Percentiles rank a stretch among this genome's conserved stretches.
phyloP scores from a whole-genome alignment of 1,140 invertebrate genomes.

The Neuroterus valhalla region DNA sequence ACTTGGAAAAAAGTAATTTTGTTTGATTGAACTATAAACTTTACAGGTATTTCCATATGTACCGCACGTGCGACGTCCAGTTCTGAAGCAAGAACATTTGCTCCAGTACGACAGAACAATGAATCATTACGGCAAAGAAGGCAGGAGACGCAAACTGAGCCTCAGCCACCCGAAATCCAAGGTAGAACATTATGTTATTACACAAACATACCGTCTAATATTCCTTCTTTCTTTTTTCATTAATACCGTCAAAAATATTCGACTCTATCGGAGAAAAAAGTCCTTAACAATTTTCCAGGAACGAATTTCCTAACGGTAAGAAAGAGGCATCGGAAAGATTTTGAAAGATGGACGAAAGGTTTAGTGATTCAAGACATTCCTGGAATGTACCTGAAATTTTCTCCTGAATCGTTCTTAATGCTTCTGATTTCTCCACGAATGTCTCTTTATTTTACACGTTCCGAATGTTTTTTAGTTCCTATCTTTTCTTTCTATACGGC shows the following conservation, averaged over 20 bases:
- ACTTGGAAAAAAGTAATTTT: not conserved
- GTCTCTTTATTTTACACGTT: no score
- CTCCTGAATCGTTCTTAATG: no score
- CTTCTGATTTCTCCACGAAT: no score
- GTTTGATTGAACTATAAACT: conserved; percentile 46
- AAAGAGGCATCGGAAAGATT: no score
- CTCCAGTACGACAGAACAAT: conserved; percentile 48
- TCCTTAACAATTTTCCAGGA: no score
- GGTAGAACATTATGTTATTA: conserved; percentile 68
- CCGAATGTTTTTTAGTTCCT: no score
- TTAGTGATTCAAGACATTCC: no score
- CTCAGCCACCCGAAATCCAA: conserved; percentile 62
- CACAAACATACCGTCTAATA: conserved; percentile 26
- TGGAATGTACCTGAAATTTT: no score
- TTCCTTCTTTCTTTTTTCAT: conserved; percentile 53
- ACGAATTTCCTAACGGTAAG: no score
- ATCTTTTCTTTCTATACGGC: no score
- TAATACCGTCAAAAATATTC: not conserved
- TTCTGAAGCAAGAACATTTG: conserved; percentile 48
- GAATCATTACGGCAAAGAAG: conserved; percentile 56
- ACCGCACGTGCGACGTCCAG: conserved; percentile 41
- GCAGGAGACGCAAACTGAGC: conserved; percentile 54
- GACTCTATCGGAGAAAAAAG: no score
- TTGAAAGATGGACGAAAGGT: no score
- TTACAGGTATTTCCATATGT: conserved; percentile 46